phyloP scores from a whole-genome alignment of 2,888 invertebrate species.

The Zaprionus lineosus region DNA sequence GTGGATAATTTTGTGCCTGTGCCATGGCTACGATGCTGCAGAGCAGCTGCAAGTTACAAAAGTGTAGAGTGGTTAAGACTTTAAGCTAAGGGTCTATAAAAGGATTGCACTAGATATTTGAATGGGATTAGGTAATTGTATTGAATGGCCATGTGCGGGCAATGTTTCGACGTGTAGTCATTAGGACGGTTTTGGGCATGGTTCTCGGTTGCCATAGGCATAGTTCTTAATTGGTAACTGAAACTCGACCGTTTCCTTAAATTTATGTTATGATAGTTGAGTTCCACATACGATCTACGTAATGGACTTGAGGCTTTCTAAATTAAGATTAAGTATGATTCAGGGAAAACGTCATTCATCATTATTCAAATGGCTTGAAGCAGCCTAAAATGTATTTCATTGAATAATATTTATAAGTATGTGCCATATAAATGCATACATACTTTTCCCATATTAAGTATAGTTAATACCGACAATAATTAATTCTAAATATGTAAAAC shows the following conservation, averaged over 20 bases:
- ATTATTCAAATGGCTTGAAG: no score
- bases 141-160: constrained; percentile 10
- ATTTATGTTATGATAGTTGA: constrained; percentile 3
- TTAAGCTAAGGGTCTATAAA: constrained; percentile 13
- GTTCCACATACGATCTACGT: constrained; percentile 19
- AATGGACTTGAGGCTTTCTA: no score
- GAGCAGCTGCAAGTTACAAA: constrained; percentile 49
- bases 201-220: constrained; percentile 18
- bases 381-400: no score
- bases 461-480: no score
- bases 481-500: no score
- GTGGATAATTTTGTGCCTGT: constrained; percentile 85
- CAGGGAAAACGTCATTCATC: no score
- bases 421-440: no score
- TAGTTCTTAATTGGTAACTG: neutral
- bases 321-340: no score
- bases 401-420: no score
- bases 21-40: constrained; percentile 64
- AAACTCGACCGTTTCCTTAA: constrained; percentile 1
- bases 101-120: constrained; percentile 8
- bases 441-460: no score
- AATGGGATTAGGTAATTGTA: constrained; percentile 2
- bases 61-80: neutral
- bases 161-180: constrained; percentile 1
- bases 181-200: constrained; percentile 19